Conservation (phyloP, 2,888 invertebrate species). For the Drosophila lacicola region DNA sequence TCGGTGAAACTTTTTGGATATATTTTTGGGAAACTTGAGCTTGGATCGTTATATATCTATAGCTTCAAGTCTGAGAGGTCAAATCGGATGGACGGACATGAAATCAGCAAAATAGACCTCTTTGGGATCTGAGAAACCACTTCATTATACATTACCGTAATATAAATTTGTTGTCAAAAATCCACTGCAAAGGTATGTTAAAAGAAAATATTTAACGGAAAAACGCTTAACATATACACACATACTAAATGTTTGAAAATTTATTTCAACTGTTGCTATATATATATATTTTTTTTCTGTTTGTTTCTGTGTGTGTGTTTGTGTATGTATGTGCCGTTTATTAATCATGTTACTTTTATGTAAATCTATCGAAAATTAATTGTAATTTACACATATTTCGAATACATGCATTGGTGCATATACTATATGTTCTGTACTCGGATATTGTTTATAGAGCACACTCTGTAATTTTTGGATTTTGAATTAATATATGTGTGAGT, state of each 20-base stretch:
- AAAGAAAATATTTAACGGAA: conserved; percentile 17
- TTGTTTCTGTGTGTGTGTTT: conserved; percentile 2
- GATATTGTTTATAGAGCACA: neutral
- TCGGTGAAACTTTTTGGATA: neutral
- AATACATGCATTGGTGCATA: conserved; percentile 16
- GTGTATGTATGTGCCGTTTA: conserved; percentile 32
- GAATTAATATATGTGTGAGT: conserved; percentile 17
- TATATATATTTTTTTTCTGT: neutral
- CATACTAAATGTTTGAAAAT: conserved; percentile 13
- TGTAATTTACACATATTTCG: conserved; percentile 40
- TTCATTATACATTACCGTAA: neutral
- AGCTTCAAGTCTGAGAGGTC: no score
- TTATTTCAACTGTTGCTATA: neutral
- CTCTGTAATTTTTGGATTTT: conserved; percentile 29
- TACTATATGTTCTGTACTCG: neutral
- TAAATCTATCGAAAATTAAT: conserved; percentile 79
- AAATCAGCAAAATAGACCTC: neutral
- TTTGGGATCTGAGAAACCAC: neutral
- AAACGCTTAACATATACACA: conserved; percentile 26
- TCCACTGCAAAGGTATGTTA: conserved; percentile 9
- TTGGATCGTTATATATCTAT: no score
- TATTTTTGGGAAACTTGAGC: neutral
- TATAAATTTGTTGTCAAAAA: neutral
- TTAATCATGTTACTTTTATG: conserved; percentile 49
- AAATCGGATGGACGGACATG: no score